Base-by-base conservation (phyloP, 2,797 vertebrate genomes). In the Carcharodon carcharias region DNA sequence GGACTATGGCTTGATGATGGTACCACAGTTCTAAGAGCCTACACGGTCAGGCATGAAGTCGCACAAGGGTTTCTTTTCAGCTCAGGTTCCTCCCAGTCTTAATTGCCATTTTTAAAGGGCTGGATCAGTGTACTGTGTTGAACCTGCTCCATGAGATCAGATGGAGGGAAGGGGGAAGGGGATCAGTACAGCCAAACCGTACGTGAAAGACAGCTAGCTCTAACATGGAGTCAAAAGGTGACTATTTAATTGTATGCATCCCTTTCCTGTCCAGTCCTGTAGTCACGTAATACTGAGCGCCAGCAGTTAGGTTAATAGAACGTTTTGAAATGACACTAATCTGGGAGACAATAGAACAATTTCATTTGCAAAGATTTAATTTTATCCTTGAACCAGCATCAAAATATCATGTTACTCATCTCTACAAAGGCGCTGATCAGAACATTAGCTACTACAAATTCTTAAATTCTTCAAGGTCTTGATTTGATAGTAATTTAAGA, bases 401-500 rank as follows among this genome's bases (percentile, higher is more conserved):
- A 69, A 95, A 95, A 95, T 95, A 69, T 95, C 93, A 35, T 7
- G 65, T 95, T 95, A 95, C 67, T 50, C 9, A 71, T 71, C 65
- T 71, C 65, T 50, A 95, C 65, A 71, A 95, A 95, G 61, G 67
- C 9, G 35, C 65, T 54, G 65, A 50, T 50, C 40, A 71, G 93
- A 95, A 54, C 65, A 95, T 71, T 67, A 54, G 65, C 23, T 16
- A n/a, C 93, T 50, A 23, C 40, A 63, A 69, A 40, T 95, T 69
- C 89, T 26, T 69, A 28, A 94, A 45, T 18, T 4, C 35, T 63
- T 61, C 58, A 92, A 92, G 31, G 58, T 63, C 58, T 92, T n/a
- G 56, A 12, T 63, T 58, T 92, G 12, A 35, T 92, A 16, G 35
- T 92, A 92, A 92, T 92, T 61, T 58, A 92, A 21, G 31, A 92